A percentile compares a stretch with the other conserved stretches of the same genome.
phyloP scores from a whole-genome alignment of 64 coral and sea anemone species.

The Anthopleura sola region DNA sequence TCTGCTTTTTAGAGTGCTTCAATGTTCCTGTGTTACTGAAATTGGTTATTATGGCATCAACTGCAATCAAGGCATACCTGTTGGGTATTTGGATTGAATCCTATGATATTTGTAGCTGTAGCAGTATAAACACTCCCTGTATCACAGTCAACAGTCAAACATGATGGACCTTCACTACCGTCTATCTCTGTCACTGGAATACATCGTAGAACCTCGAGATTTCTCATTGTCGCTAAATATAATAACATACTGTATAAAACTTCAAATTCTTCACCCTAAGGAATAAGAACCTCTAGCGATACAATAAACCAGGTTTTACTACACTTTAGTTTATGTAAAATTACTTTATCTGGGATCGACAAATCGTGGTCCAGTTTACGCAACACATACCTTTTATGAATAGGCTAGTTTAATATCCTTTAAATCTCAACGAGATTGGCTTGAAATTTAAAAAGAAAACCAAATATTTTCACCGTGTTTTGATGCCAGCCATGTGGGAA shows the following conservation, averaged over 20 bases:
- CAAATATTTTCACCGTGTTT: background rate
- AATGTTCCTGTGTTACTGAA: too few species aligned
- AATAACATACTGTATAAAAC: background rate
- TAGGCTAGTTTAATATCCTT: background rate
- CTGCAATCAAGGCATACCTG: conserved; percentile 23
- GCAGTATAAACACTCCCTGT: conserved; percentile 65
- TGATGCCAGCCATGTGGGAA: background rate
- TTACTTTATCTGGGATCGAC: too few species aligned
- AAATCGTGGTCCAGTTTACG: background rate
- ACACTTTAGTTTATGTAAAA: too few species aligned
- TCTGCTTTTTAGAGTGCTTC: too few species aligned
- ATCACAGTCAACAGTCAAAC: conserved; percentile 77
- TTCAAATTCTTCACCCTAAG: background rate
- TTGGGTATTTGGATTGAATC: conserved; percentile 49
- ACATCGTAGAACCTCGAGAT: conserved; percentile 70
- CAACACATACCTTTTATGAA: background rate
- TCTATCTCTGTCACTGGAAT: conserved; percentile 53
- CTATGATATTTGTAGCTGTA: conserved; percentile 38
- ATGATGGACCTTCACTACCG: conserved; percentile 30
- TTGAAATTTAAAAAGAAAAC: background rate
- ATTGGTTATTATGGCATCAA: background rate
- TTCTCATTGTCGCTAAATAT: conserved; percentile 49
- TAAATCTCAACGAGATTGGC: background rate
- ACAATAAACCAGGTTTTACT: too few species aligned
- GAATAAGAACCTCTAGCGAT: too few species aligned